Percentiles rank a stretch among this genome's conserved stretches.
Evolutionary conservation across 2,888 invertebrate genomes (phyloP).

Genomic region (Dicyrtoma fusca): DNA sequence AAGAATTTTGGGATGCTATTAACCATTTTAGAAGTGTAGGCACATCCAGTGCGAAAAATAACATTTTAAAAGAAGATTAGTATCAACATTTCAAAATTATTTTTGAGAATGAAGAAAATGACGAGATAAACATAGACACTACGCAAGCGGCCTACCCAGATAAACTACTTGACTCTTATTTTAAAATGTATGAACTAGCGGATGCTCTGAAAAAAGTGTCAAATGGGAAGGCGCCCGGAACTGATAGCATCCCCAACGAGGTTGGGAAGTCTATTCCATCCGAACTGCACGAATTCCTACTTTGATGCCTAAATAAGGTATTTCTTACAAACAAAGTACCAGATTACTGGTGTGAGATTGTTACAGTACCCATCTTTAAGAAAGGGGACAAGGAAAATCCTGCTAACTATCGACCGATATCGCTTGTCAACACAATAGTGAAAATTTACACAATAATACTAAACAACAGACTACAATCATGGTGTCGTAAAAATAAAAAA

Average conservation of each 20-base stretch:
- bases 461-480: slow-evolving; percentile 40
- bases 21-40: no score
- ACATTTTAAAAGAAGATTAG: no score
- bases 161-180: no score
- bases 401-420: slow-evolving; percentile 48
- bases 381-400: slow-evolving; percentile 47
- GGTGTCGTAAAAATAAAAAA: slow-evolving; percentile 47
- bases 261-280: slow-evolving; percentile 12
- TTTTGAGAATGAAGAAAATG: no score
- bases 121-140: no score
- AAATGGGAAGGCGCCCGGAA: slow-evolving; percentile 19
- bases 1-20: no score
- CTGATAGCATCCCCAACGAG: slow-evolving; percentile 34
- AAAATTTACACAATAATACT: slow-evolving; percentile 52
- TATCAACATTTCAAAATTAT: no score
- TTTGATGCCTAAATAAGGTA: neutral
- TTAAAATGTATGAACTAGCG: neutral
- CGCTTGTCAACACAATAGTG: slow-evolving; percentile 43
- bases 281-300: neutral
- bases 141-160: no score
- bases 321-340: neutral
- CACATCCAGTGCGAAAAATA: no score
- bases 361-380: slow-evolving; percentile 48
- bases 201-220: neutral
- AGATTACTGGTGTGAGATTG: slow-evolving; percentile 37